phyloP scores from a whole-genome alignment of 2,113 vertebrate species.

The Synodontis membranacea region DNA sequence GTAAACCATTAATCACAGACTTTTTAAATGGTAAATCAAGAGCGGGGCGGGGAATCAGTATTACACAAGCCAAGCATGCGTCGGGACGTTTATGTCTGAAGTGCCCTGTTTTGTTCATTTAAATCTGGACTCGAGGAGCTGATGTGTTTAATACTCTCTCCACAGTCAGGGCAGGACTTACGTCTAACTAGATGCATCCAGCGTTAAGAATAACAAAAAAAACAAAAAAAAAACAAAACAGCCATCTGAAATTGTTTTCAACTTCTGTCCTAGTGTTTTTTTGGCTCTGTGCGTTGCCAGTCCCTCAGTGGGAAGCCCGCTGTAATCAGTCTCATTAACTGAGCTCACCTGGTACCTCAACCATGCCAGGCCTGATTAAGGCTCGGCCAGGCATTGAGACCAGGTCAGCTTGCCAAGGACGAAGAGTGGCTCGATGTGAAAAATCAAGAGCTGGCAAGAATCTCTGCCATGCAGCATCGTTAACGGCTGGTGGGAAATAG shows the following conservation, averaged over 20 bases:
- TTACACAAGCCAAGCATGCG: background rate
- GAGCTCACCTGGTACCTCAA: constrained; percentile 59
- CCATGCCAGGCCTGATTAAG: constrained; percentile 58
- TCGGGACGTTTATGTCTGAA: background rate
- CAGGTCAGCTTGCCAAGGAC: constrained; percentile 42
- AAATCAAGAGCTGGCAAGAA: constrained; percentile 35
- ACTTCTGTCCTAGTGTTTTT: constrained; percentile 31
- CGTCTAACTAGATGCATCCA: constrained; percentile 26
- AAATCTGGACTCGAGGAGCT: background rate
- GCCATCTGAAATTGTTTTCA: constrained; percentile 39
- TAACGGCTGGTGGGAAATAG: constrained; percentile 25
- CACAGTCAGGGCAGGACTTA: background rate
- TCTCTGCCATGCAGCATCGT: constrained; percentile 9
- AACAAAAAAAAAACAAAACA: constrained; percentile 33
- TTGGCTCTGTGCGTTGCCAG: constrained; percentile 36
- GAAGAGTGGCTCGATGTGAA: constrained; percentile 38
- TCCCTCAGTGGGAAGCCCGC: constrained; percentile 43
- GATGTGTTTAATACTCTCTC: background rate
- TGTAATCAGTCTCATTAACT: constrained; percentile 57
- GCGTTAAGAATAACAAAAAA: constrained; percentile 26
- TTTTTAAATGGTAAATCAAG: background rate
- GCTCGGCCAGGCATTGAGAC: constrained; percentile 30
- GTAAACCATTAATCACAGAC: background rate
- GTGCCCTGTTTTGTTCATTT: background rate
- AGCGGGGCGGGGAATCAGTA: background rate